Conservation (phyloP, 1,140 invertebrate genomes). For the Macrobrachium rosenbergii region DNA sequence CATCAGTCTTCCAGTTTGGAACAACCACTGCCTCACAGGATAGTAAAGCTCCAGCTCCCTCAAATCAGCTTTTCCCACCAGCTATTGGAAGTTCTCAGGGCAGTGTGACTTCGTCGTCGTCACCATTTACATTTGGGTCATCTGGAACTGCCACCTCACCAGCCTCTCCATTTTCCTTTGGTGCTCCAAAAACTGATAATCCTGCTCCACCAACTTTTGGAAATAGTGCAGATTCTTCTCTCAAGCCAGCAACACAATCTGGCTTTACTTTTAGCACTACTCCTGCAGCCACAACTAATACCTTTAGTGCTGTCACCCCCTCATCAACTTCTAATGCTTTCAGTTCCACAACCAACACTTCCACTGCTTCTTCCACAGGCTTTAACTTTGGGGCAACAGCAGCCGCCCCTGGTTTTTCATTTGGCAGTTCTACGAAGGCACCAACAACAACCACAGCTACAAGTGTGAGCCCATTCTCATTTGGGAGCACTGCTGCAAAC, state of each 20-base stretch:
- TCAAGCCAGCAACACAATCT: neutral
- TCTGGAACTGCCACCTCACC: neutral
- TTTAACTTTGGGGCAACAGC: conserved; percentile 15
- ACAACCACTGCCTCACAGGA: too few species aligned
- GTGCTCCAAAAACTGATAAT: neutral
- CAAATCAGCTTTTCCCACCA: too few species aligned
- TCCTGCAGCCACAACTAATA: neutral
- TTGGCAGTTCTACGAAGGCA: too few species aligned
- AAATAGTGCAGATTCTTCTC: neutral
- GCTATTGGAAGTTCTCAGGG: too few species aligned
- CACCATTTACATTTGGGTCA: neutral
- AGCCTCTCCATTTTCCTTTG: conserved; percentile 9
- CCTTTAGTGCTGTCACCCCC: neutral
- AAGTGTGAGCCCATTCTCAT: neutral
- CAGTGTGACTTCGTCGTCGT: too few species aligned
- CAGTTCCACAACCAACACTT: neutral
- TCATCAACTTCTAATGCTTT: neutral
- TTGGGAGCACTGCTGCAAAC: neutral
- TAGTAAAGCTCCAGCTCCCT: too few species aligned
- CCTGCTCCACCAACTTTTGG: neutral
- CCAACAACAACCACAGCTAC: neutral
- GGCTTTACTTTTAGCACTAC: neutral
- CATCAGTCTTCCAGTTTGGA: too few species aligned
- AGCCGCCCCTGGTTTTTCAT: neutral
- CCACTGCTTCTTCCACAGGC: neutral